Base-by-base conservation (phyloP, 2,888 invertebrate genomes). In the Bellardia bayeri region DNA sequence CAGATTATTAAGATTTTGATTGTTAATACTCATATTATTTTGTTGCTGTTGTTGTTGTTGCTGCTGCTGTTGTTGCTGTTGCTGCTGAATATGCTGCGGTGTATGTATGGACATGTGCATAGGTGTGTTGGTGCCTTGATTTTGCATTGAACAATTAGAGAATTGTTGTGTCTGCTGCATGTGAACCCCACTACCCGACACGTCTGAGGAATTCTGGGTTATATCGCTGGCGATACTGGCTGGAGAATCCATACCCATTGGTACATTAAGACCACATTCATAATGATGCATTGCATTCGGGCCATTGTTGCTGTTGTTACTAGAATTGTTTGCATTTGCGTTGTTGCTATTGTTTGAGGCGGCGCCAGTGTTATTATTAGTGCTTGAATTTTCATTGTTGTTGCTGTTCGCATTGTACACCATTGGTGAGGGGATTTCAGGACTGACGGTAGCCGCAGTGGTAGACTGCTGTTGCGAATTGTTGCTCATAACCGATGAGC, bases 141-240 rank as follows among this genome's bases (percentile, higher is more conserved):
- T 93, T 94, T 95, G 95, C 95, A 97, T 96, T n/a, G 96, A 96
- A 91, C 97, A 97, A 84, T 96, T 96, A 0, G 94, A 91, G 89
- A 95, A 96, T 64, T 90, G 91, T 89, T 90, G 90, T 30, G 88
- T 64, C 91, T 90, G 93, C 56, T 94, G 94, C 92, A 90, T 93
- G 54, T 94, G 94, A 23, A 95, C 92, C 0, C 95, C 95, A 69
- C 95, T 95, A 0, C 95, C 95, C 5, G 95, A 95, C 51, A 94
- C 94, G 89, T 96, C 96, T 0, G 95, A 95, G 0, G 96, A 95
- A 91, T 95, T 96, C 90, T 97, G 97, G 9, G 97, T 96, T 94
- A 98, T 95, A 92, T 98, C 98, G 68, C 97, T 97, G 1, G 97
- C 96, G 89, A 98, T 97, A 58, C 97, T 97, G 0, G 97, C 96